Conservation (phyloP, 2,113 vertebrate genomes). For the Pollimyrus isidori region DNA sequence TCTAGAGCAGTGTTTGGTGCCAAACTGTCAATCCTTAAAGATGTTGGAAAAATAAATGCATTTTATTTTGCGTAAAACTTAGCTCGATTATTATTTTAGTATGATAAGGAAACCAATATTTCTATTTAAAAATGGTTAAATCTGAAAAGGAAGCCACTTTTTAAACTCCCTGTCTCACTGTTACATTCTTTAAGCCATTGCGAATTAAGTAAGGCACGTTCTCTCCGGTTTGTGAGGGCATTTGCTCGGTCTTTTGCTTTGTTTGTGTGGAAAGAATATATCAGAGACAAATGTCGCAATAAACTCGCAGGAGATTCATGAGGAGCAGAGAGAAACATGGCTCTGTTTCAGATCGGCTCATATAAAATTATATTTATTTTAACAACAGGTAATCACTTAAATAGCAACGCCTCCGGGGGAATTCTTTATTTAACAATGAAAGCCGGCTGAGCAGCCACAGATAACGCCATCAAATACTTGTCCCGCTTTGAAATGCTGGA, state of each 20-base stretch:
- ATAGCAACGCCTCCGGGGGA: constrained; percentile 39
- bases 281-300: constrained; percentile 24
- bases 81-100: not conserved
- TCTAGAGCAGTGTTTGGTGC: not conserved
- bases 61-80: not conserved
- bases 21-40: not conserved
- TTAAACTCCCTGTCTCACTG: not conserved
- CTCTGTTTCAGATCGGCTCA: constrained; percentile 43
- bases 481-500: constrained; percentile 26
- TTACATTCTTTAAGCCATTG: not conserved
- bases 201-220: not conserved
- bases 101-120: not conserved
- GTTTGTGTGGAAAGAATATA: constrained; percentile 38
- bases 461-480: constrained; percentile 44
- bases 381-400: constrained; percentile 51
- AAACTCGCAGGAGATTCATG: constrained; percentile 54
- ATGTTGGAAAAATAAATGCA: not conserved
- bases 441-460: constrained; percentile 36
- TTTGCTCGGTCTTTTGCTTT: not conserved
- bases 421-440: constrained; percentile 48
- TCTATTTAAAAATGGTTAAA: not conserved
- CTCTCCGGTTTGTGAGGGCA: not conserved
- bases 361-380: constrained; percentile 47
- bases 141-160: not conserved
- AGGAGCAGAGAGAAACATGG: constrained; percentile 45